Evolutionary conservation across 2,888 invertebrate species (phyloP).

Genomic region (Phyllotreta striolata): DNA sequence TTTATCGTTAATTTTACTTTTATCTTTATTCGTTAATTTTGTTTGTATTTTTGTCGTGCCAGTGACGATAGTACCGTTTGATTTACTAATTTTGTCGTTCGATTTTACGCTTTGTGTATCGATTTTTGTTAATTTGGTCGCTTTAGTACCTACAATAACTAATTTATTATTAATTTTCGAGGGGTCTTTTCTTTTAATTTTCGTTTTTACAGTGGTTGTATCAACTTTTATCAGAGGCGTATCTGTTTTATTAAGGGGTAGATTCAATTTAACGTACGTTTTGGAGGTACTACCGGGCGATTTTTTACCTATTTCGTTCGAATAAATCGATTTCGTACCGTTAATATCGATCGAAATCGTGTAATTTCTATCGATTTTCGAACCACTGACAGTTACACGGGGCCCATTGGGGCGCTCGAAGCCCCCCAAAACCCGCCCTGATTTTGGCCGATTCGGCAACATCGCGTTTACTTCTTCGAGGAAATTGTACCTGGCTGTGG

Average conservation of each 20-base stretch:
- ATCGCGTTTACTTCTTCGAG: constrained; percentile 43
- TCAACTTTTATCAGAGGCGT: constrained; percentile 6
- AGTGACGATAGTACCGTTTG: too few relatives aligned
- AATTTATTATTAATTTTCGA: background rate
- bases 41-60: too few relatives aligned
- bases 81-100: too few relatives aligned
- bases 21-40: too few relatives aligned
- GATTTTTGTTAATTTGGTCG: constrained; percentile 20
- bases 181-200: too few relatives aligned
- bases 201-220: constrained; percentile 3
- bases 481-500: constrained; percentile 58
- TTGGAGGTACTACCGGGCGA: background rate
- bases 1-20: constrained; percentile 18
- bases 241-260: too few relatives aligned
- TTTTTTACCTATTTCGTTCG: background rate
- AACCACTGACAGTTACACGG: background rate
- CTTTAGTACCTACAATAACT: constrained; percentile 23
- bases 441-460: constrained; percentile 12
- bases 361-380: constrained; percentile 7
- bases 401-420: background rate
- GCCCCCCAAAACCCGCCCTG: background rate
- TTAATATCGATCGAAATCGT: constrained; percentile 1
- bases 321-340: background rate
- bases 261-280: background rate
- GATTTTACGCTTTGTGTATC: background rate